A percentile compares a stretch with the other conserved stretches of the same genome.
Evolutionary conservation across 2,113 vertebrate genomes (phyloP).

Genomic region (Calidris pygmaea): DNA sequence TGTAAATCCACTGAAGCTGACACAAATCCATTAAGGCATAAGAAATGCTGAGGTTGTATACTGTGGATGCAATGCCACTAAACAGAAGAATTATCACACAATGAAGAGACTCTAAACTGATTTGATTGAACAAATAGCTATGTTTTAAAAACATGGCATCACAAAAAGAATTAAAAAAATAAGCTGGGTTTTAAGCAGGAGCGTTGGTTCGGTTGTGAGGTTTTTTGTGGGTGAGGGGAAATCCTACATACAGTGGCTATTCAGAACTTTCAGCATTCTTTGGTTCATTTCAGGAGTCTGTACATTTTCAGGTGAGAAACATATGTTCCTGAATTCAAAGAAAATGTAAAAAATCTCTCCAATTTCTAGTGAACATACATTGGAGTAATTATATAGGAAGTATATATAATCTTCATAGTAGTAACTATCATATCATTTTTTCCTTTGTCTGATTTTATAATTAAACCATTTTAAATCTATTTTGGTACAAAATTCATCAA

Average conservation of each 20-base stretch:
- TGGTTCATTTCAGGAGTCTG: conserved; percentile 38
- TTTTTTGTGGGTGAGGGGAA: not conserved
- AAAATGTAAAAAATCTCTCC: conserved; percentile 50
- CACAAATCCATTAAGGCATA: not conserved
- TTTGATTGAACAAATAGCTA: not conserved
- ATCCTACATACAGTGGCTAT: not conserved
- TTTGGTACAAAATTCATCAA: not conserved
- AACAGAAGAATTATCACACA: not conserved
- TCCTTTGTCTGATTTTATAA: conserved; percentile 38
- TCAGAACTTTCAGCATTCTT: not conserved
- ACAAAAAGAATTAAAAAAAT: not conserved
- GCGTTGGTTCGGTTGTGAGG: not conserved
- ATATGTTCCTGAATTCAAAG: conserved; percentile 37
- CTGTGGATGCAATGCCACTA: not conserved
- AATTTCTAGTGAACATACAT: conserved; percentile 1
- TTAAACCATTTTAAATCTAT: conserved; percentile 1
- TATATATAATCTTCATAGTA: conserved; percentile 1
- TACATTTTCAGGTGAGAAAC: not conserved
- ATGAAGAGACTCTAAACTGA: not conserved
- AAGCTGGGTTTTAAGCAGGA: not conserved
- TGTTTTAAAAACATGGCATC: not conserved
- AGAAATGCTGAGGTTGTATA: not conserved
- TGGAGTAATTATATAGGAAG: conserved; percentile 68
- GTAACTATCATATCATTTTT: conserved; percentile 9
- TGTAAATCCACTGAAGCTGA: not conserved